Base-by-base conservation (phyloP, 1,140 invertebrate genomes). In the Eueides isabella region DNA sequence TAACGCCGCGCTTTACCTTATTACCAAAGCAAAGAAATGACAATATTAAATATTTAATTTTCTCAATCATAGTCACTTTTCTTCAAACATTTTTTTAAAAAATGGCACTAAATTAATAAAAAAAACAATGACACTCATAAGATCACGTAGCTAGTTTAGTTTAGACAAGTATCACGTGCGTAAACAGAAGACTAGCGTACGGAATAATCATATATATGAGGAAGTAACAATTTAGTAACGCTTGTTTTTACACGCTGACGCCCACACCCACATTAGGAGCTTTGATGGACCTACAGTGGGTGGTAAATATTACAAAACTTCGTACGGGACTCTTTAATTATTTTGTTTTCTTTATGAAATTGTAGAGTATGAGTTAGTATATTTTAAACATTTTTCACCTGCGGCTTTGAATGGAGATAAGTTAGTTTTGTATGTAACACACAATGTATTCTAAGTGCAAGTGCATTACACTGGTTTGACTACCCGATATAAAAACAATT, bases 221-320 rank as follows among this genome's bases (percentile, higher is more conserved):
- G 44, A 55, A 55, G 44, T 55, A 26, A 12, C 44, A 23, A 23
- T 55, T 55, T 23, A 55, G 23, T 55, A 7, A 12, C 48, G 26
- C 48, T 19, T 11, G 48, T 26, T 55, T 55, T n/a, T 55, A 55
- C 48, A 26, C n/a, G 48, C 48, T 19, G 9, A 55, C 48, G 48
- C 48, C 48, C 19, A 55, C 48, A 11, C 1, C 1, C 11, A 11
- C 19, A 23, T 55, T 55, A 55, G 48, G 9, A 11, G 26, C 48
- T 23, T 55, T 23, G n/a, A 11, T 55, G 19, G 48, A 55, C 48
- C 48, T 4, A 55, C 19, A 7, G 41, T 55, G 12, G 16, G 48
- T 55, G 48, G 48, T 55, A 55, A 23, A 55, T 55, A 55, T 55
- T 55, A 55, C 48, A 55, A 55, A 55, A 55, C 3, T 55, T 11